Evolutionary conservation across 2,113 vertebrate species (phyloP).

Genomic region (Gasterosteus nipponicus): DNA sequence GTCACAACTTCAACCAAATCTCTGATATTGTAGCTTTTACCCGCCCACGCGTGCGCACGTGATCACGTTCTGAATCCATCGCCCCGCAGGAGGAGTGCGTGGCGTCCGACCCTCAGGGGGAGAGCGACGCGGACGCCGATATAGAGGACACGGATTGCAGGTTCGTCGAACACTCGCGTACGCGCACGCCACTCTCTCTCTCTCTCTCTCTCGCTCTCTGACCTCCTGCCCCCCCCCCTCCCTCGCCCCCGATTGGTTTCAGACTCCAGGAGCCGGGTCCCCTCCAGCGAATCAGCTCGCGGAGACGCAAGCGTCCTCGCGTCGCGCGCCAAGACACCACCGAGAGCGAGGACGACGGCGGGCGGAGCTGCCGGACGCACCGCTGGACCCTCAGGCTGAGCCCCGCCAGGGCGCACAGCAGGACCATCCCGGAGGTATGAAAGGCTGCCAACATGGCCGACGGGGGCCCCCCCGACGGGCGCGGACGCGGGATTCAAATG

Average conservation of each 20-base stretch:
- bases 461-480: too few relatives aligned
- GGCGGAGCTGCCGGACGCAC: conserved; percentile 73
- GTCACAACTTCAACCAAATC: background rate
- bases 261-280: conserved; percentile 79
- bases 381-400: conserved; percentile 83
- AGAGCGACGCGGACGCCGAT: conserved; percentile 84
- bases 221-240: conserved; percentile 17
- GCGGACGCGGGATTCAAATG: background rate
- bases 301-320: conserved; percentile 78
- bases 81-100: conserved; percentile 78
- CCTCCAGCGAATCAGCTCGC: conserved; percentile 84
- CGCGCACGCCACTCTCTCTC: background rate
- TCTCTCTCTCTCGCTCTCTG: background rate
- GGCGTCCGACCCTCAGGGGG: conserved; percentile 81
- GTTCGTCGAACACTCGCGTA: conserved; percentile 41
- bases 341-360: conserved; percentile 83
- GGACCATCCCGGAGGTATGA: conserved; percentile 81
- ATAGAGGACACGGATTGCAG: conserved; percentile 84
- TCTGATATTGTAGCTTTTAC: background rate
- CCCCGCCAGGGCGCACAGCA: conserved; percentile 77
- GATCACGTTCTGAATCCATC: background rate
- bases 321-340: conserved; percentile 83
- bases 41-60: background rate
- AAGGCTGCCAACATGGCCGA: background rate
- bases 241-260: conserved; percentile 26